Base-by-base conservation (phyloP, 2,797 vertebrate genomes). In the Sebastes taczanowskii region DNA sequence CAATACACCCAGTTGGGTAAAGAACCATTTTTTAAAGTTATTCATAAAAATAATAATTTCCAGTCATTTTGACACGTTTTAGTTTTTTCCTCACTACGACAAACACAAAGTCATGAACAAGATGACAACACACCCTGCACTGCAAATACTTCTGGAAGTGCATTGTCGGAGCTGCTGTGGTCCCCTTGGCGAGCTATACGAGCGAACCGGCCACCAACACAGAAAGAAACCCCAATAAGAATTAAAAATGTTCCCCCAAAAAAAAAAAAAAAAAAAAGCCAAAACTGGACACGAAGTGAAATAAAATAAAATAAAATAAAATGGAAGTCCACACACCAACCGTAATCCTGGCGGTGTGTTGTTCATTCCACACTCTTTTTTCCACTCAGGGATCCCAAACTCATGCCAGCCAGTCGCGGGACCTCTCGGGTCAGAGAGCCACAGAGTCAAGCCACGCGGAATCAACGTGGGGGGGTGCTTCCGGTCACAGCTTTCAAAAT, bases 341-440 rank as follows among this genome's bases (percentile, higher is more conserved):
- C 96, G 92, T 95, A 96, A 91, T 92, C 95, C 95, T 74, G 95
- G 94, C 85, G 93, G 90, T 80, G 94, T 88, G 91, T 84, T 96
- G 93, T 94, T 95, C 93, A 95, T 94, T 66, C 86, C 92, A 18
- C 92, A 84, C 89, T 90, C 93, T 89, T 92, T 88, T 72, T 86
- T 78, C 92, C 91, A 85, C 85, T 79, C 89, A 71, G 66, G 75
- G 83, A 81, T 88, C 90, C 88, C 71, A 71, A 83, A 87, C 90
- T 89, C 90, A 88, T 80, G 75, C 84, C 89, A 87, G 85, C 63
- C 61, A n/a, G 61, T 22, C 75, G 80, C 79, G 71, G 83, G 77
- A 82, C 60, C 46, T 53, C 65, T 59, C 71, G 35, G 86, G 72
- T 71, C 78, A 74, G 46, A 71, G 46, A 78, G 53, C 62, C 38